Evolutionary conservation across 2,797 vertebrate species (phyloP).

Genomic region (Cyprinodon diabolis): DNA sequence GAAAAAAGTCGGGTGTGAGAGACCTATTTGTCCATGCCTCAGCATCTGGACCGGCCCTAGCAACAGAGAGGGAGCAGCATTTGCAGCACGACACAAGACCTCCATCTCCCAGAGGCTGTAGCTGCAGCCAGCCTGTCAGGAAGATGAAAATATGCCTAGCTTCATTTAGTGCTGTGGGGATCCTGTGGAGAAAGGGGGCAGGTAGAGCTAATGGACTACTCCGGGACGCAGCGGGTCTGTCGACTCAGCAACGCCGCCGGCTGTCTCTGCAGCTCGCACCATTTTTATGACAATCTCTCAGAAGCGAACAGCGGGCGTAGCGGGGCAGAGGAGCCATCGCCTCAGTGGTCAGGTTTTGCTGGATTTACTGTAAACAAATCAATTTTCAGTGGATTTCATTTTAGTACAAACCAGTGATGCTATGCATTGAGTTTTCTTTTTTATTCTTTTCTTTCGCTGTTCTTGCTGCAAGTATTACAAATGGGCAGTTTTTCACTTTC

Average conservation of each 20-base stretch:
- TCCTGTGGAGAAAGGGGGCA: slow-evolving; percentile 74
- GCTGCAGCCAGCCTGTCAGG: slow-evolving; percentile 71
- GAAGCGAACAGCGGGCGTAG: slow-evolving; percentile 39
- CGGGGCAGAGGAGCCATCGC: slow-evolving; percentile 45
- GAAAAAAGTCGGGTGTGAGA: slow-evolving; percentile 27
- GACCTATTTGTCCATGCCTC: slow-evolving; percentile 43
- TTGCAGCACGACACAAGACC: slow-evolving; percentile 57
- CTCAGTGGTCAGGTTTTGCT: slow-evolving; percentile 43
- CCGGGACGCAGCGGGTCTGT: slow-evolving; percentile 72
- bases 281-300: slow-evolving; percentile 70
- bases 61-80: slow-evolving; percentile 52
- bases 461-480: background rate
- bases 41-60: slow-evolving; percentile 54
- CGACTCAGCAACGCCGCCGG: slow-evolving; percentile 75
- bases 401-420: slow-evolving; percentile 21
- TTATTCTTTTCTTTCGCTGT: background rate
- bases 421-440: slow-evolving; percentile 27
- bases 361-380: slow-evolving; percentile 70
- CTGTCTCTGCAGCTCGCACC: slow-evolving; percentile 64
- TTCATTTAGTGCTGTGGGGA: slow-evolving; percentile 77
- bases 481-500: background rate
- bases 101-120: slow-evolving; percentile 66
- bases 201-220: slow-evolving; percentile 81
- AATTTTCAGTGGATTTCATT: slow-evolving; percentile 49
- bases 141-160: slow-evolving; percentile 78